A percentile compares a stretch with the other conserved stretches of the same genome.
Conservation (phyloP, 1,140 invertebrate species). For the Hypsibius dujardini region DNA sequence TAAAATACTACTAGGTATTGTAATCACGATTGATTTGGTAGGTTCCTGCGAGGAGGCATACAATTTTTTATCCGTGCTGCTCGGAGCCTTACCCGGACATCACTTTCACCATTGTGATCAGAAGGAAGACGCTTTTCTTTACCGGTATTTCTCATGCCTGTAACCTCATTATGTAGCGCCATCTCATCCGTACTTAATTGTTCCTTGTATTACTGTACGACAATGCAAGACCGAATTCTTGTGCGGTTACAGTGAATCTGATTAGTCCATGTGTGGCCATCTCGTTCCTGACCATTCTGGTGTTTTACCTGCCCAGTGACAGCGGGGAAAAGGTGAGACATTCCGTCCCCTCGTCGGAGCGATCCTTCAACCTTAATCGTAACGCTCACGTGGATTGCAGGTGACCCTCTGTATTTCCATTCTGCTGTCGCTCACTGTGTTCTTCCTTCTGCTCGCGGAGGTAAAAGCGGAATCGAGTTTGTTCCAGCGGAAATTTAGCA, state of each 20-base stretch:
- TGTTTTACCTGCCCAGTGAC: constrained; percentile 95
- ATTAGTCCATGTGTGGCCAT: constrained; percentile 90
- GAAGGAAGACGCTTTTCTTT: constrained; percentile 90
- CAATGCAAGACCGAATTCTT: no score
- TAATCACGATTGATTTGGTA: not conserved
- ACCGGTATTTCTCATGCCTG: constrained; percentile 36
- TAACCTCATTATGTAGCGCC: not conserved
- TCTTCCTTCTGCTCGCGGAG: constrained; percentile 43
- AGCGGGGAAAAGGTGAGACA: constrained; percentile 72
- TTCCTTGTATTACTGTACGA: no score
- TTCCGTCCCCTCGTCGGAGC: not conserved
- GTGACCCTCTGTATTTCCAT: constrained; percentile 93
- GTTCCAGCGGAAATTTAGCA: constrained; percentile 23
- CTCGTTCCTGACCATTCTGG: constrained; percentile 87
- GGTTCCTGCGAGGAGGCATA: constrained; percentile 64
- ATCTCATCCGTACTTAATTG: no score
- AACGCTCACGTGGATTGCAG: not conserved
- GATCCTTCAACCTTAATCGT: constrained; percentile 29
- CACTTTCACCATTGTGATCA: constrained; percentile 88
- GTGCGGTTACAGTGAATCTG: constrained; percentile 50
- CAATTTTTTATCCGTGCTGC: constrained; percentile 74
- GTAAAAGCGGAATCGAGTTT: not conserved
- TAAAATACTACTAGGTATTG: constrained; percentile 37
- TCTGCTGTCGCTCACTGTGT: constrained; percentile 90
- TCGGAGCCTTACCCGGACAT: constrained; percentile 78